Evolutionary conservation across 2,888 invertebrate genomes (phyloP).

Genomic region (Lasioglossum villosulum): DNA sequence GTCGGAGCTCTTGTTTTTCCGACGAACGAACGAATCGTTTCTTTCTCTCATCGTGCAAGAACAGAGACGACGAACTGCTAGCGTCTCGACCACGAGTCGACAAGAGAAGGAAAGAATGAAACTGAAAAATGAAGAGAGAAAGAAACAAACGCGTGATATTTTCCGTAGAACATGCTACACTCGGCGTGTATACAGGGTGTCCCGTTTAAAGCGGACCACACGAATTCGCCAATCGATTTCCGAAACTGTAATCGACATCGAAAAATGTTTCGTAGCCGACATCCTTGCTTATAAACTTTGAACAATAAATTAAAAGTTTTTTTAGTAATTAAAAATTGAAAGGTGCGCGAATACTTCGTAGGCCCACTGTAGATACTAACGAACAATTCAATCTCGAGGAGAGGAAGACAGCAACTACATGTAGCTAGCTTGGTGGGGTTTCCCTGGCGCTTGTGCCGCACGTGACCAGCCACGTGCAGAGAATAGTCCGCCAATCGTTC

Average conservation of each 20-base stretch:
- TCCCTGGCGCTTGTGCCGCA: conserved; percentile 57
- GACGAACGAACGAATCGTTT: neutral
- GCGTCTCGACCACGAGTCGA: too few species aligned
- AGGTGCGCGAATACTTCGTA: too few species aligned
- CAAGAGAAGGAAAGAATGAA: neutral
- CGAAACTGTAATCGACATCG: too few species aligned
- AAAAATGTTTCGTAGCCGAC: too few species aligned
- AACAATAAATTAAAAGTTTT: too few species aligned
- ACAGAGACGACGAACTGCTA: neutral
- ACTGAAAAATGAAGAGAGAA: too few species aligned
- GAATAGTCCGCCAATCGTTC: conserved; percentile 51
- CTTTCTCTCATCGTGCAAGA: neutral
- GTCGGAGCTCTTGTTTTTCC: neutral
- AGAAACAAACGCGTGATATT: neutral
- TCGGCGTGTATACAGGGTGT: conserved; percentile 3
- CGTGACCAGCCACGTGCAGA: conserved; percentile 71
- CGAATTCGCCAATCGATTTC: neutral
- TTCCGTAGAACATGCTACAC: conserved; percentile 23
- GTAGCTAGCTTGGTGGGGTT: conserved; percentile 50
- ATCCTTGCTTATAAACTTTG: too few species aligned
- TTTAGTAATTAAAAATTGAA: too few species aligned
- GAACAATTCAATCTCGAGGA: conserved; percentile 56
- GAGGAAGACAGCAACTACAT: conserved; percentile 35
- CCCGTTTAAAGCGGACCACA: neutral
- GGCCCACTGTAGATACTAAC: conserved; percentile 18